Evolutionary conservation across 1,140 invertebrate genomes (phyloP).

Genomic region (Papilio polyxenes): DNA sequence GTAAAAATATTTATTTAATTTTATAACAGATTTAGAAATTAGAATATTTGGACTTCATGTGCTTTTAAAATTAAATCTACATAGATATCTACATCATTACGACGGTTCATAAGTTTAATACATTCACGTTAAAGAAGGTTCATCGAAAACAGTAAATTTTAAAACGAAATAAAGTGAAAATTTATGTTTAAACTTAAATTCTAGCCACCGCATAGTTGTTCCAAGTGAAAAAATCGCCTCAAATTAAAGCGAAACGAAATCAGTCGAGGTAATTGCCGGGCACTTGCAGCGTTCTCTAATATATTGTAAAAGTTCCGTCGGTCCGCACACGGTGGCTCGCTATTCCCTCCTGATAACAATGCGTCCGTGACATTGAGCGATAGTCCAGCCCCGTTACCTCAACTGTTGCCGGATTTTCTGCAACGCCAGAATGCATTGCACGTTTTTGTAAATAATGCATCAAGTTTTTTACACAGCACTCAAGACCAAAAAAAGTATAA

Average conservation of each 20-base stretch:
- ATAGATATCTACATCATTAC: too few relatives aligned
- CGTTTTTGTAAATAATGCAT: slow-evolving; percentile 16
- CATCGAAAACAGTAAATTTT: too few relatives aligned
- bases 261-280: slow-evolving; percentile 39
- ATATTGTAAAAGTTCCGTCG: slow-evolving; percentile 63
- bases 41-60: too few relatives aligned
- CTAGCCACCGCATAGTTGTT: background rate
- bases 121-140: too few relatives aligned
- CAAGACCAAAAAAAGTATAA: background rate
- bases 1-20: too few relatives aligned
- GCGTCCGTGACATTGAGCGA: slow-evolving; percentile 62
- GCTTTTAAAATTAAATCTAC: too few relatives aligned
- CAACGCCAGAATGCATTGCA: background rate
- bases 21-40: too few relatives aligned
- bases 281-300: slow-evolving; percentile 51
- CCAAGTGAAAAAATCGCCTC: background rate
- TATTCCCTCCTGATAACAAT: slow-evolving; percentile 65
- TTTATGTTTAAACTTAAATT: background rate
- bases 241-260: slow-evolving; percentile 16
- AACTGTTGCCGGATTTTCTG: slow-evolving; percentile 15
- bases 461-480: background rate
- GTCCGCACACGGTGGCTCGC: slow-evolving; percentile 51
- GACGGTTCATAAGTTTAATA: too few relatives aligned
- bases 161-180: background rate
- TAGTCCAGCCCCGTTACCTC: slow-evolving; percentile 46